A percentile compares a stretch with the other conserved stretches of the same genome.
Evolutionary conservation across 2,113 vertebrate genomes (phyloP).

Genomic region (Xenus cinereus): DNA sequence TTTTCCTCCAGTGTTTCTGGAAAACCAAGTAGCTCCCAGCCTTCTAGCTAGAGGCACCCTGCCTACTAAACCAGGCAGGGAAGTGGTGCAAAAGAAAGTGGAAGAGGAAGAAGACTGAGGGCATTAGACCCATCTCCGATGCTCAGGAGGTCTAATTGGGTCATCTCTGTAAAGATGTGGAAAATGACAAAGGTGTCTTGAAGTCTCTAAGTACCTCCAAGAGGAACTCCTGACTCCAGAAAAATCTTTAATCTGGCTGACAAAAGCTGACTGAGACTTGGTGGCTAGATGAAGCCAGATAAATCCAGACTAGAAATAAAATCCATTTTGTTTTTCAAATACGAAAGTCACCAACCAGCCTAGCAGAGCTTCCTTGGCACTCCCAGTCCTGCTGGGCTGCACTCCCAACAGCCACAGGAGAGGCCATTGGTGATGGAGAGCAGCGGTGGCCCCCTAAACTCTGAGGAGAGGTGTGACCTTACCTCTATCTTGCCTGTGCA

Average conservation of each 20-base stretch:
- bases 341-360: background rate
- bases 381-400: background rate
- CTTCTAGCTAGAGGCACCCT: background rate
- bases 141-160: background rate
- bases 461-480: background rate
- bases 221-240: background rate
- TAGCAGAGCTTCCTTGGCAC: background rate
- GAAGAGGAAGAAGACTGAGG: background rate
- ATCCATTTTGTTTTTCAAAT: background rate
- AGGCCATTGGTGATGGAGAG: background rate
- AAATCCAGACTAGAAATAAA: slow-evolving; percentile 29
- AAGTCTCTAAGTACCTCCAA: background rate
- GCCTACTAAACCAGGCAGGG: background rate
- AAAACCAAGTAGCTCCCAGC: slow-evolving; percentile 17
- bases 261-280: background rate
- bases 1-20: slow-evolving; percentile 36
- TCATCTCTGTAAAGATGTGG: background rate
- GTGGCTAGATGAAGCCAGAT: background rate
- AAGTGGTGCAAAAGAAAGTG: background rate
- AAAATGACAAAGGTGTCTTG: background rate
- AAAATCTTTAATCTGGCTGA: background rate
- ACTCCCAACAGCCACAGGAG: background rate
- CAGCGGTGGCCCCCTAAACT: background rate
- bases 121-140: background rate
- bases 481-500: background rate